These are phyloP conservation scores for Lethenteron reissneri DNA, from an alignment of 2,113 vertebrate genomes.

Conservation along the genomic window DNA sequence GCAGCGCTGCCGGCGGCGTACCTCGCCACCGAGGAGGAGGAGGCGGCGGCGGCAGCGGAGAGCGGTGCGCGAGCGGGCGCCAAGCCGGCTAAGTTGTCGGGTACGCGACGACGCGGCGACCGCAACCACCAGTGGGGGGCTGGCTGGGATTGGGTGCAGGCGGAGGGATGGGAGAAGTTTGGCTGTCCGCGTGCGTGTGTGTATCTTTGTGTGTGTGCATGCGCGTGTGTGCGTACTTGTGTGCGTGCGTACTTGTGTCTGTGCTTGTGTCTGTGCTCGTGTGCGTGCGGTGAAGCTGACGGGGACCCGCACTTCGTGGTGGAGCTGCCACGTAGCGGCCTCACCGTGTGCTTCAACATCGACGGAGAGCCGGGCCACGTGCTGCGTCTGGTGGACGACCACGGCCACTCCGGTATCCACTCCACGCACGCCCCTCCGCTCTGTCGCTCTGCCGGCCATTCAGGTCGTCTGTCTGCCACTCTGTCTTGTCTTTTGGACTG, in stretches of 20 bases:
- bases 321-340: conserved; percentile 23
- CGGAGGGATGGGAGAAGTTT: conserved; percentile 10
- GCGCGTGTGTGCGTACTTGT: conserved; percentile 3
- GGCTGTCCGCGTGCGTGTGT: not conserved
- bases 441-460: not conserved
- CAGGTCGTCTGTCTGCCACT: not conserved
- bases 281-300: conserved; percentile 23
- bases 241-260: conserved; percentile 8
- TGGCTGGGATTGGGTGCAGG: conserved; percentile 11
- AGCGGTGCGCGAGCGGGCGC: no score
- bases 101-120: no score
- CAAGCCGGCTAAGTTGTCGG: no score
- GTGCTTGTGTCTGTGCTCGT: not conserved
- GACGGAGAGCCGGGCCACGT: conserved; percentile 33
- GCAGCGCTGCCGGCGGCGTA: no score
- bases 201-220: not conserved
- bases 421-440: no score
- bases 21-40: no score
- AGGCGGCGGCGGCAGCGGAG: no score
- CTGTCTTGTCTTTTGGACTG: not conserved
- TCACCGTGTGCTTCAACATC: conserved; percentile 42
- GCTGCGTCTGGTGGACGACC: conserved; percentile 34
- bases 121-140: not conserved
- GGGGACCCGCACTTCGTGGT: conserved; percentile 54
- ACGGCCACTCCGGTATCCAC: conserved; percentile 18